phyloP scores from a whole-genome alignment of 2,113 vertebrate species.

The Anhinga anhinga region DNA sequence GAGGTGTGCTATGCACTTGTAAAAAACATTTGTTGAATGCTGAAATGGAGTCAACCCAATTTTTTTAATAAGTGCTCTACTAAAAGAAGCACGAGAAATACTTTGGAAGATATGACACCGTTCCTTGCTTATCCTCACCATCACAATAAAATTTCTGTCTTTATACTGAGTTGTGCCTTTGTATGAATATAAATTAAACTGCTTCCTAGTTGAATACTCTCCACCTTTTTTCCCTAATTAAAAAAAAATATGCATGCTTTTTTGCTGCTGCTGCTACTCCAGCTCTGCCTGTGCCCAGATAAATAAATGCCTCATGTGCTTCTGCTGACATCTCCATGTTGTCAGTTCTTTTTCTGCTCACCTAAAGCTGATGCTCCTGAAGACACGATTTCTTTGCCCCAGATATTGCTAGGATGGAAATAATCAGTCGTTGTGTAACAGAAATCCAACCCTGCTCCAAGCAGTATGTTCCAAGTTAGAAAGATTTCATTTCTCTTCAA shows the following conservation, averaged over 20 bases:
- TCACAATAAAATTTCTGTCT: background rate
- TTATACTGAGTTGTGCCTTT: background rate
- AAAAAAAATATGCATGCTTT: background rate
- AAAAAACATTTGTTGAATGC: background rate
- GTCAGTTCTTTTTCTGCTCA: background rate
- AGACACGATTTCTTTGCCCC: background rate
- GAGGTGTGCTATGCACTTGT: background rate
- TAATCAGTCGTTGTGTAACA: background rate
- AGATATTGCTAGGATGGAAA: constrained; percentile 19
- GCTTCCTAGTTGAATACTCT: background rate
- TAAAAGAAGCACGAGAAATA: background rate
- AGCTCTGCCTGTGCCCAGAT: background rate
- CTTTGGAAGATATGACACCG: background rate
- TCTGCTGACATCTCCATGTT: background rate
- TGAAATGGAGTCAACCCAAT: background rate
- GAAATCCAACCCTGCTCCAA: background rate
- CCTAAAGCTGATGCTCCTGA: background rate
- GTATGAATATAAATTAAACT: background rate
- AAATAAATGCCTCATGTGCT: background rate
- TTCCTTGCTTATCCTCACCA: background rate
- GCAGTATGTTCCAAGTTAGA: background rate
- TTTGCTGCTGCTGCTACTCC: background rate
- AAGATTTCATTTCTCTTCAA: constrained; percentile 16
- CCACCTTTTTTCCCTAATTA: background rate
- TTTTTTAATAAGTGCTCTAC: background rate